Conservation (phyloP, 2,113 vertebrate species). For the Gymnarchus niloticus region DNA sequence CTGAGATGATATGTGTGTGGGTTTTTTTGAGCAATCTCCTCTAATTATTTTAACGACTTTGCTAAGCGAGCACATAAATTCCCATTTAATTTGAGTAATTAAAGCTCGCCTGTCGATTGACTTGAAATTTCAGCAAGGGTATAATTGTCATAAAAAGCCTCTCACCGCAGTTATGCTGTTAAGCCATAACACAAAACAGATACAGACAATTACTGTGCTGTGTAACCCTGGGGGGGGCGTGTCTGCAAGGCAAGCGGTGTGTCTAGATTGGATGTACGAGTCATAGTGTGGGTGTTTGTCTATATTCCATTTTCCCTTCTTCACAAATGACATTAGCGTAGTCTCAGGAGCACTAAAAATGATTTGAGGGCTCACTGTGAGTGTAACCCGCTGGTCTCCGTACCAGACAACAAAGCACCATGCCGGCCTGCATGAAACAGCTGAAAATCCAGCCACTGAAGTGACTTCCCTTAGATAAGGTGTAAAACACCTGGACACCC, state of each 20-base stretch:
- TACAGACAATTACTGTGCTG: slow-evolving; percentile 33
- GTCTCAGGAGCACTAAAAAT: background rate
- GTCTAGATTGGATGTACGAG: background rate
- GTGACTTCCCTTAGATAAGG: background rate
- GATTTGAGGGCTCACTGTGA: background rate
- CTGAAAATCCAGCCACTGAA: background rate
- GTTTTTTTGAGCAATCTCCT: slow-evolving; percentile 46
- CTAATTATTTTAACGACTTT: slow-evolving; percentile 48
- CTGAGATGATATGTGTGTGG: slow-evolving; percentile 37
- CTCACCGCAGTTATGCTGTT: slow-evolving; percentile 45
- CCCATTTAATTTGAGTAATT: slow-evolving; percentile 51
- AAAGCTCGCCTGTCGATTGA: slow-evolving; percentile 47
- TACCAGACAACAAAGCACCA: background rate
- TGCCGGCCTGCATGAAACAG: background rate
- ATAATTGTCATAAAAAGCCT: slow-evolving; percentile 49
- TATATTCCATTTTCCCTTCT: background rate
- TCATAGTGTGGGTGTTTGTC: too few species aligned
- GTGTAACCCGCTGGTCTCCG: background rate
- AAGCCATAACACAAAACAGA: slow-evolving; percentile 42
- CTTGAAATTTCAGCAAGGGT: slow-evolving; percentile 40
- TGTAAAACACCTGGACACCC: background rate
- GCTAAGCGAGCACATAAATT: slow-evolving; percentile 38
- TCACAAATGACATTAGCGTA: background rate
- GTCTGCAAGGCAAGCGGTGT: background rate
- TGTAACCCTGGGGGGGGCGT: slow-evolving; percentile 23